phyloP scores from a whole-genome alignment of 2,113 vertebrate genomes.

The Gallinago media region DNA sequence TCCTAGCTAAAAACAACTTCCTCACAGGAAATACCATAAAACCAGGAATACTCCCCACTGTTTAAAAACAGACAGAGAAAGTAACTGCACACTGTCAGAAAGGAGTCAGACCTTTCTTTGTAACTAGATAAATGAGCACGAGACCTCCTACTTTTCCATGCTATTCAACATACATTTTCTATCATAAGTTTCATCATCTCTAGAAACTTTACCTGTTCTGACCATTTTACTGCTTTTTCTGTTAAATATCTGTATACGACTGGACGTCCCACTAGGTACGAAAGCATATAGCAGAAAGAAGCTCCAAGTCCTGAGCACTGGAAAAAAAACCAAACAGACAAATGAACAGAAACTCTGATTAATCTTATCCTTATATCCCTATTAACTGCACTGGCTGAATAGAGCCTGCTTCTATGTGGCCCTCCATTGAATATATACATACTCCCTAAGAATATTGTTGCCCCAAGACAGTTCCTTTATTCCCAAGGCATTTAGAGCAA shows the following conservation, averaged over 20 bases:
- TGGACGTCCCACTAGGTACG: conserved; percentile 95
- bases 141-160: neutral
- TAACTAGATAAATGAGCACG: neutral
- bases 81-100: neutral
- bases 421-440: neutral
- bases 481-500: neutral
- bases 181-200: neutral
- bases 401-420: neutral
- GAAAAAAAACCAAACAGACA: neutral
- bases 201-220: conserved; percentile 87
- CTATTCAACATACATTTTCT: neutral
- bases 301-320: conserved; percentile 97
- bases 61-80: neutral
- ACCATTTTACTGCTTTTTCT: conserved; percentile 95
- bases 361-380: neutral
- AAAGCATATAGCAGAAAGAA: conserved; percentile 97
- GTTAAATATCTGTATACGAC: conserved; percentile 96
- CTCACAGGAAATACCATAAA: neutral
- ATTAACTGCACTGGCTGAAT: neutral
- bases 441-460: neutral
- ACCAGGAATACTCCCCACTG: neutral
- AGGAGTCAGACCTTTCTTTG: neutral
- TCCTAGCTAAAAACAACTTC: neutral
- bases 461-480: neutral
- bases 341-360: neutral